Evolutionary conservation across 2,888 invertebrate genomes (phyloP).

Genomic region (Leucoma salicis): DNA sequence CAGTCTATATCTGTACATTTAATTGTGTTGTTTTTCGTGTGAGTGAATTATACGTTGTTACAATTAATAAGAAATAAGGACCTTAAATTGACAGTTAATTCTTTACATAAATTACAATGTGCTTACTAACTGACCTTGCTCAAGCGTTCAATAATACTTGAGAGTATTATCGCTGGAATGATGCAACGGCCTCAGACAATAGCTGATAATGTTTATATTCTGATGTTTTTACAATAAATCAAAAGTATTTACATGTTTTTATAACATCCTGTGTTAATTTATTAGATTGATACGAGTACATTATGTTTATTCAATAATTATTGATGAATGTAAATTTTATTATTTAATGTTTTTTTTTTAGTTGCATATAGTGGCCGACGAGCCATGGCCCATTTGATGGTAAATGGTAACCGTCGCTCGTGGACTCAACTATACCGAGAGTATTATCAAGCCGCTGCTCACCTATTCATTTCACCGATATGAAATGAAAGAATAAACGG

Average conservation of each 20-base stretch:
- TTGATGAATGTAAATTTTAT: not conserved
- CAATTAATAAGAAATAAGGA: no score
- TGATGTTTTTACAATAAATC: slow-evolving; percentile 19
- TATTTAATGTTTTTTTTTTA: not conserved
- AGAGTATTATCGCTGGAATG: slow-evolving; percentile 25
- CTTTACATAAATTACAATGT: slow-evolving; percentile 17
- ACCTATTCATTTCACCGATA: no score
- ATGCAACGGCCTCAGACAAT: slow-evolving; percentile 30
- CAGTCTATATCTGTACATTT: no score
- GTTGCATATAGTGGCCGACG: no score
- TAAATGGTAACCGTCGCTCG: no score
- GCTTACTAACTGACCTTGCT: slow-evolving; percentile 45
- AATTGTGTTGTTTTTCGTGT: no score
- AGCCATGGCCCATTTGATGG: no score
- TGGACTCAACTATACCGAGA: no score
- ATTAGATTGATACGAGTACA: not conserved
- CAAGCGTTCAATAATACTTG: slow-evolving; percentile 26
- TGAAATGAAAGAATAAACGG: no score
- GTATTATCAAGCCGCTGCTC: no score
- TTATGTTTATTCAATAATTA: no score
- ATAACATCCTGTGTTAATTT: slow-evolving; percentile 10
- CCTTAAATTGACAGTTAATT: slow-evolving; percentile 23
- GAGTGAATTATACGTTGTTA: no score
- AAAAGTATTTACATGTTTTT: slow-evolving; percentile 7
- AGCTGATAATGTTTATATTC: slow-evolving; percentile 28